phyloP scores from a whole-genome alignment of 2,888 invertebrate genomes.

The Drosophila lacicola region DNA sequence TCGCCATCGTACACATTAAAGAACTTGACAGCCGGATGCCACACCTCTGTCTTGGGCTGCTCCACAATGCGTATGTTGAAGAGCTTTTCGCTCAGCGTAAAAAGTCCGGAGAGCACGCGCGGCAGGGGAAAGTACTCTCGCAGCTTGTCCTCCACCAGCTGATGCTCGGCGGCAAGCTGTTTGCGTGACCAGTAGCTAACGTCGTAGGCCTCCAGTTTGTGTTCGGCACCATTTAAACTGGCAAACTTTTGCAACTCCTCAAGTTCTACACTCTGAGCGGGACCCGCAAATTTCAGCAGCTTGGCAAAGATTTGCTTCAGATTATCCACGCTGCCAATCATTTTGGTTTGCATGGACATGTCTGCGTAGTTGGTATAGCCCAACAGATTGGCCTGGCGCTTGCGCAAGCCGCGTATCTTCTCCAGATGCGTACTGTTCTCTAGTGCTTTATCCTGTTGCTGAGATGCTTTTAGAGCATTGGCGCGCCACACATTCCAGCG shows the following conservation, averaged over 20 bases:
- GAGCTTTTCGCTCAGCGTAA: conserved; percentile 90
- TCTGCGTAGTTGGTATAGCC: conserved; percentile 93
- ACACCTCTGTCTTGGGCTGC: conserved; percentile 88
- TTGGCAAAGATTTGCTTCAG: conserved; percentile 89
- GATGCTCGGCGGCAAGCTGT: conserved; percentile 88
- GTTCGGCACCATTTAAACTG: conserved; percentile 89
- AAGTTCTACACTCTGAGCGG: conserved; percentile 91
- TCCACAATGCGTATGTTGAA: conserved; percentile 92
- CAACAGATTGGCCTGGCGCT: conserved; percentile 90
- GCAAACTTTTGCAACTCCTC: conserved; percentile 90
- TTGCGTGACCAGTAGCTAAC: conserved; percentile 94
- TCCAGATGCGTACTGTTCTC: conserved; percentile 91
- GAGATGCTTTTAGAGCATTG: conserved; percentile 89
- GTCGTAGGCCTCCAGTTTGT: conserved; percentile 92
- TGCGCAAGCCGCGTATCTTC: conserved; percentile 89
- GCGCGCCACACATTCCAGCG: conserved; percentile 96
- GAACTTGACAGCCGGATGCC: conserved; percentile 94
- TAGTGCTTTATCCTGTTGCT: conserved; percentile 87
- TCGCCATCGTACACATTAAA: conserved; percentile 91
- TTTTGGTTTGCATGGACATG: conserved; percentile 97
- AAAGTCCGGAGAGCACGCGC: conserved; percentile 91
- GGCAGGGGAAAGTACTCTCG: conserved; percentile 93
- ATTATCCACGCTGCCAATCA: conserved; percentile 93
- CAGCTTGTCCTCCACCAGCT: conserved; percentile 90
- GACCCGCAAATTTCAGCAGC: conserved; percentile 89